Evolutionary conservation across 2,113 vertebrate genomes (phyloP), one percentile per base, ranked within the genome.

Genomic region (Hippocampus barbouri): DNA sequence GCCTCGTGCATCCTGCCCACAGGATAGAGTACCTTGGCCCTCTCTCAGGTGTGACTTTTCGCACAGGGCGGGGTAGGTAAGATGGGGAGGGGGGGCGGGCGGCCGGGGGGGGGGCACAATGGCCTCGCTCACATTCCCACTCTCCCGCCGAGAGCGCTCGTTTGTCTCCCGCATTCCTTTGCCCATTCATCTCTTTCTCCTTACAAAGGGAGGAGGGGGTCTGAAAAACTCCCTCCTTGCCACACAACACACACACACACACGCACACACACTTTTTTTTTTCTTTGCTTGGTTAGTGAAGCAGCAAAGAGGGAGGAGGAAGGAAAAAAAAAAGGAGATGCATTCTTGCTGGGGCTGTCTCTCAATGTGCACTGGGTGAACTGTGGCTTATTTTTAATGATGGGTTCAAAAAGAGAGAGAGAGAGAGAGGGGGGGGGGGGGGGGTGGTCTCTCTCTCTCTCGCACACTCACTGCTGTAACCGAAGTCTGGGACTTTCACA

Each of bases 141-240:
- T 91, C 89, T 90, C 90, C 90, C 88, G 90, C 89, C 68, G 89
- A 87, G 89, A 87, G 85, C 74, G 40, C 85, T 88, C 82, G 69
- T 89, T 89, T 88, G 87, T 88, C 87, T 90, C 77, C 77, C 74
- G 86, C 87, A 90, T 91, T 90, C 90, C 90, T 88, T 76, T 83
- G n/a, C 81, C 87, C 88, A 90, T 88, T 91, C 88, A 91, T 89
- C 83, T 84, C 83, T 82, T 85, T 85, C 82, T 83, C 76, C 40
- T 84, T 74, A 74, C 69, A 76, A 5, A 73, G 80, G 85, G 79
- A 61, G 81, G 75, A 76, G 85, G 54, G 76, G 8, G 72, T 80
- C 83, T 84, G 81, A 74, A 84, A 89, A 85, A 74, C 16, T 14
- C 30, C 23, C 47, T 23, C 47, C 18, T 51, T 23, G 5, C 45